phyloP scores from a whole-genome alignment of 2,113 vertebrate genomes.

The Acinonyx jubatus region DNA sequence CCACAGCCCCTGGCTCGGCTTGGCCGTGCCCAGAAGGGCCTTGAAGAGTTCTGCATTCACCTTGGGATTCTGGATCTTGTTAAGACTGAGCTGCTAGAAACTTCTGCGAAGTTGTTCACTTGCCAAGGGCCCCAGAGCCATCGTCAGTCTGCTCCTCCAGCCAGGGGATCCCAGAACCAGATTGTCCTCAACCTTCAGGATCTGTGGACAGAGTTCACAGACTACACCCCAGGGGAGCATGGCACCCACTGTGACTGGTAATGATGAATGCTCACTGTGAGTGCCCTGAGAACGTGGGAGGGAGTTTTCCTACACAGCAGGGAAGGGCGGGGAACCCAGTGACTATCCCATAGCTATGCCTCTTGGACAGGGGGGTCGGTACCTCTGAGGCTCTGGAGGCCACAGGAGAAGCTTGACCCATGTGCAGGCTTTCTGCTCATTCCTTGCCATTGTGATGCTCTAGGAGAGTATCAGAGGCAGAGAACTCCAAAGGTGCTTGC shows the following conservation, averaged over 20 bases:
- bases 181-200: not conserved
- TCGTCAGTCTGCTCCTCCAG: not conserved
- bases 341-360: not conserved
- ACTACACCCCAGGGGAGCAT: not conserved
- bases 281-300: not conserved
- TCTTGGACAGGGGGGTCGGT: not conserved
- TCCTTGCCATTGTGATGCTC: not conserved
- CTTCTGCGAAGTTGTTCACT: not conserved
- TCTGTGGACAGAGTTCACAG: not conserved
- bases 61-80: not conserved
- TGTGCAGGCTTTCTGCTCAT: not conserved
- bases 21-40: not conserved
- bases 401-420: not conserved
- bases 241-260: not conserved
- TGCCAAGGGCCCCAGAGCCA: not conserved
- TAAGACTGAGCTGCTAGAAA: not conserved
- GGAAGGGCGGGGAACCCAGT: not conserved
- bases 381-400: not conserved
- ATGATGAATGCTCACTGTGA: not conserved
- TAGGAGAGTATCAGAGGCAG: not conserved
- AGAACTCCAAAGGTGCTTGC: not conserved
- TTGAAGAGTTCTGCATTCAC: not conserved
- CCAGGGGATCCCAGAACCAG: not conserved
- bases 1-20: not conserved
- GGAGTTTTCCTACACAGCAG: not conserved